Percentiles rank a stretch among this genome's conserved stretches.
Conservation (phyloP, 2,113 vertebrate genomes). For the Grammomys dolichurus region DNA sequence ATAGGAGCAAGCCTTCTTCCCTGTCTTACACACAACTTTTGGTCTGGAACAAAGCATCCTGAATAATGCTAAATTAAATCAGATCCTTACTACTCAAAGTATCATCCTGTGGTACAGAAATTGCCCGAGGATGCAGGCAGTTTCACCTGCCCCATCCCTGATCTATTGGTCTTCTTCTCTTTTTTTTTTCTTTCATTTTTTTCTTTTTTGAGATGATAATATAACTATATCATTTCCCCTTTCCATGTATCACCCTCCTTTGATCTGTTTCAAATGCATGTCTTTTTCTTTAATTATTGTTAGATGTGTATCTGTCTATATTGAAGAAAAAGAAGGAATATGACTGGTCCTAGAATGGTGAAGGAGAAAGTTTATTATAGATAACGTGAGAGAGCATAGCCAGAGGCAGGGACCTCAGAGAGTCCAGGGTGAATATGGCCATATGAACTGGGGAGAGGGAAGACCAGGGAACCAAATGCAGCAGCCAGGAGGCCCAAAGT, state of each 20-base stretch:
- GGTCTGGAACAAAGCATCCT: slow-evolving; percentile 3
- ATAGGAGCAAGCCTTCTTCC: background rate
- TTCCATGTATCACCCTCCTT: background rate
- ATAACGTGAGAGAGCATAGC: background rate
- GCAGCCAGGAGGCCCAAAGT: background rate
- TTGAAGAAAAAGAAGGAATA: background rate
- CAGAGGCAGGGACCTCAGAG: background rate
- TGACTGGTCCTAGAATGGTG: background rate
- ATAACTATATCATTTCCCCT: background rate
- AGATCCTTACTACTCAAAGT: background rate
- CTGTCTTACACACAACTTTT: background rate
- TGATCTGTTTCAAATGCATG: background rate
- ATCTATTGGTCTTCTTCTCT: background rate
- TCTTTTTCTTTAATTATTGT: background rate
- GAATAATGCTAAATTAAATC: background rate
- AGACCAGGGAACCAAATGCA: background rate
- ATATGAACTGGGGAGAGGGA: background rate
- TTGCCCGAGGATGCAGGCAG: background rate
- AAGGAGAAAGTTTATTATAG: background rate
- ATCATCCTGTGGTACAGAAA: background rate
- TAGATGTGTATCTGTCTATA: background rate
- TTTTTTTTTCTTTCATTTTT: background rate
- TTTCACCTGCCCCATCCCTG: background rate
- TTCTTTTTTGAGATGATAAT: background rate
- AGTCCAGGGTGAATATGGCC: background rate